A percentile compares a stretch with the other conserved stretches of the same genome.
Conservation (phyloP, 1,140 invertebrate genomes). For the Dolichoris vasculosae region DNA sequence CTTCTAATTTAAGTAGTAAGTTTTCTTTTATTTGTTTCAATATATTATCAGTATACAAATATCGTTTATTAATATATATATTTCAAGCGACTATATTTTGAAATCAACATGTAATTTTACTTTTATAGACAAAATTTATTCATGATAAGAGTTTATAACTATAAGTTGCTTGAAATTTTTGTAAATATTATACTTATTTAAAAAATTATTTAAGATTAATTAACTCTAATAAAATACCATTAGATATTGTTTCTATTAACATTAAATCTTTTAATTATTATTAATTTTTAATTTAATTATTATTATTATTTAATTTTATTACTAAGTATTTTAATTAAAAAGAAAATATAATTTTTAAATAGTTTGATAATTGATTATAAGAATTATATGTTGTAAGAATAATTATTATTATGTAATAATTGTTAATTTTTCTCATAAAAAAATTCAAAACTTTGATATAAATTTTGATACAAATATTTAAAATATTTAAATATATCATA, state of each 20-base stretch:
- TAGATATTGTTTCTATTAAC: background rate
- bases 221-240: background rate
- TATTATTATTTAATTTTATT: no score
- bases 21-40: no score
- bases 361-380: background rate
- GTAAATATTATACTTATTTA: background rate
- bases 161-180: background rate
- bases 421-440: no score
- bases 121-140: conserved; percentile 7
- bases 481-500: background rate
- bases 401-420: no score
- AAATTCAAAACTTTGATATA: background rate
- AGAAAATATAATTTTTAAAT: background rate
- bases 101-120: background rate
- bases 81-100: background rate
- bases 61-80: no score
- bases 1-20: no score
- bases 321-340: no score
- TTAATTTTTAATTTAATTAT: no score
- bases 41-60: no score
- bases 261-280: no score
- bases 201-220: background rate
- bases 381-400: no score
- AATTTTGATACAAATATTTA: no score
- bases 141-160: background rate